Conservation (phyloP, 2,797 vertebrate genomes). For the Sphaeramia orbicularis region DNA sequence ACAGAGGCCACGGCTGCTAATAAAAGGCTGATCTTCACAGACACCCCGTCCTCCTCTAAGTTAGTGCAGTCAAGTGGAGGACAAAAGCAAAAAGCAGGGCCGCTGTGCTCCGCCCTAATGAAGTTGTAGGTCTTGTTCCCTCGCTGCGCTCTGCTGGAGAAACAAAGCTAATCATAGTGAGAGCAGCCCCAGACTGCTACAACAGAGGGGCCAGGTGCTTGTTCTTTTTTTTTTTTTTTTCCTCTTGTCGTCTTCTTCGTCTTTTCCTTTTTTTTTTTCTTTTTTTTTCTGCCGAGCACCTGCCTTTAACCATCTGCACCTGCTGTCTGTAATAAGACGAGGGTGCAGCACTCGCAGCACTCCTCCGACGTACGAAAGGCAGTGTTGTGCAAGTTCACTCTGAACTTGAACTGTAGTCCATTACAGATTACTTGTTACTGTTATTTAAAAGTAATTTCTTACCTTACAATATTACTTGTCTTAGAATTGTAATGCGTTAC, state of each 20-base stretch:
- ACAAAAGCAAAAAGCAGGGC: slow-evolving; percentile 57
- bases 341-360: slow-evolving; percentile 59
- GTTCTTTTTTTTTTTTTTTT: slow-evolving; percentile 57
- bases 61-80: slow-evolving; percentile 72
- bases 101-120: slow-evolving; percentile 70
- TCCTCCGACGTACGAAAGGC: slow-evolving; percentile 49
- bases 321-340: slow-evolving; percentile 76
- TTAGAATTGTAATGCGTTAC: too few relatives aligned
- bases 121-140: slow-evolving; percentile 81
- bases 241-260: slow-evolving; percentile 16
- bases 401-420: too few relatives aligned
- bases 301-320: slow-evolving; percentile 83
- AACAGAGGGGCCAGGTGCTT: slow-evolving; percentile 82
- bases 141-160: slow-evolving; percentile 76
- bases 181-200: slow-evolving; percentile 69
- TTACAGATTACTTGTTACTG: too few relatives aligned
- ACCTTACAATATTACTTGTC: too few relatives aligned
- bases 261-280: slow-evolving; percentile 14
- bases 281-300: slow-evolving; percentile 62
- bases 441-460: too few relatives aligned
- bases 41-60: slow-evolving; percentile 33
- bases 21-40: slow-evolving; percentile 32
- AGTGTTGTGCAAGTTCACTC: too few relatives aligned
- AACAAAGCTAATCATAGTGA: slow-evolving; percentile 82
- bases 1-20: slow-evolving; percentile 11